These are phyloP conservation scores for Nestor notabilis DNA, from an alignment of 2,113 vertebrate species.

Conservation along the genomic window DNA sequence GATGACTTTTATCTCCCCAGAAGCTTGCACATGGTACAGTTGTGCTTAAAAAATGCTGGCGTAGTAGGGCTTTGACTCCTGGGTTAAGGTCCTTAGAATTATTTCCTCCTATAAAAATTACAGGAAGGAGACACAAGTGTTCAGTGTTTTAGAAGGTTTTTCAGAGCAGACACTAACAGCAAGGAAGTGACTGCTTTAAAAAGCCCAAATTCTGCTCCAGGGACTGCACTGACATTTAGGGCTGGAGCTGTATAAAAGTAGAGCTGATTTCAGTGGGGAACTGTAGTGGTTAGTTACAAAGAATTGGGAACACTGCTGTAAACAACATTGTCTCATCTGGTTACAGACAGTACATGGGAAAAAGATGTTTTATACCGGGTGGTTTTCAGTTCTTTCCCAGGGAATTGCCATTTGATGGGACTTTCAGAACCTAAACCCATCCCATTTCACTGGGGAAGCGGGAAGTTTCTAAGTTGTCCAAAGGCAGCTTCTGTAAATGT, in stretches of 20 bases:
- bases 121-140: not conserved
- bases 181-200: not conserved
- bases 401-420: not conserved
- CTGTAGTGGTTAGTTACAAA: not conserved
- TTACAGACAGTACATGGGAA: not conserved
- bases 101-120: not conserved
- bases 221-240: slow-evolving; percentile 7
- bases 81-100: not conserved
- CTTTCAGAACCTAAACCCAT: not conserved
- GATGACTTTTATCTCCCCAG: not conserved
- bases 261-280: not conserved
- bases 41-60: not conserved
- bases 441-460: not conserved
- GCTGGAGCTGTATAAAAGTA: not conserved
- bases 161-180: not conserved
- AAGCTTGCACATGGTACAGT: rapidly evolving
- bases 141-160: not conserved
- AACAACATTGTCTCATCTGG: not conserved
- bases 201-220: not conserved
- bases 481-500: not conserved
- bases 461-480: not conserved
- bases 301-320: not conserved
- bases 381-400: not conserved
- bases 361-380: not conserved
- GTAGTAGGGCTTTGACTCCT: not conserved